phyloP scores from a whole-genome alignment of 2,113 vertebrate species.

The Eclectus roratus region DNA sequence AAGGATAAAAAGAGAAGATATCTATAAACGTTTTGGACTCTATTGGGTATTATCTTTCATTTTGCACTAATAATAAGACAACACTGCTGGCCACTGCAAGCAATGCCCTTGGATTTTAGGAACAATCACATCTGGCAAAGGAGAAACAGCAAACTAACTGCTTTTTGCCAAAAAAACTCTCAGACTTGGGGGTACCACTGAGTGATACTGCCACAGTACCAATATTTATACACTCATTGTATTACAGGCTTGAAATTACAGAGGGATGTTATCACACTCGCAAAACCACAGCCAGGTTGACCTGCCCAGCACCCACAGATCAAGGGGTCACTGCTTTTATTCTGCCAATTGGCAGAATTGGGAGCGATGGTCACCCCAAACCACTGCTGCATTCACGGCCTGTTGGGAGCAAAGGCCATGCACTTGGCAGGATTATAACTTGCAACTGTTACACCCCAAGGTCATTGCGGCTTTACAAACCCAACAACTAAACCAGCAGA shows the following conservation, averaged over 20 bases:
- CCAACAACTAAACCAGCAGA: background rate
- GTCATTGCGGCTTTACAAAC: background rate
- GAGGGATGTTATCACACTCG: background rate
- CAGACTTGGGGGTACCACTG: background rate
- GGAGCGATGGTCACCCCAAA: background rate
- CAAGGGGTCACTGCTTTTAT: background rate
- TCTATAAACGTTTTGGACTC: background rate
- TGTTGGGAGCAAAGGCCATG: background rate
- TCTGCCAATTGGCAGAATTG: fast-evolving
- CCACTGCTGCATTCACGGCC: background rate
- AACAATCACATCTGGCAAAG: background rate
- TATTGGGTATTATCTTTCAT: background rate
- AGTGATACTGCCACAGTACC: background rate
- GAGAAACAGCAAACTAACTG: background rate
- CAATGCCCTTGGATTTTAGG: background rate
- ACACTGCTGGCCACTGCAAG: background rate
- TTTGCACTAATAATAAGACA: background rate
- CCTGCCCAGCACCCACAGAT: background rate
- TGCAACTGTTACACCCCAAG: background rate
- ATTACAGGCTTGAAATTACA: background rate
- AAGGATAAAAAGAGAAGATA: background rate
- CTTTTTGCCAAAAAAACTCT: background rate
- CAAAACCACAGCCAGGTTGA: background rate
- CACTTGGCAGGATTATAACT: background rate
- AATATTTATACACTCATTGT: background rate